Conservation (phyloP, 30 jellyfish, hydroid and myxozoan genomes). For the Catostylus mosaicus region DNA sequence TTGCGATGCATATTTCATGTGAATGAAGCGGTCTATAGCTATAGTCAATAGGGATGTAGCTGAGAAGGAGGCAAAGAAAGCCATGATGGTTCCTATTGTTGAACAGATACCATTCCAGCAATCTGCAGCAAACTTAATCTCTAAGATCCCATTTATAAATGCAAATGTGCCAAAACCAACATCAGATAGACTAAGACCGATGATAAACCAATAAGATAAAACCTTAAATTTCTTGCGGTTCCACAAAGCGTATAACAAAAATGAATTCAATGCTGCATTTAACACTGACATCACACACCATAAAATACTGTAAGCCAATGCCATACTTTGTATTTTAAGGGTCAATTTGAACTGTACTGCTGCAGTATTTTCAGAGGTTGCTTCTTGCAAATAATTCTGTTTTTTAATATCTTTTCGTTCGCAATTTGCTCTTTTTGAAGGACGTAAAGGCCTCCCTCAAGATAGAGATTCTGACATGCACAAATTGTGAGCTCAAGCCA, state of each 20-base stretch:
- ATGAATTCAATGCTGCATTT: background rate
- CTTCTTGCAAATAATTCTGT: too few species aligned
- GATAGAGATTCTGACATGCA: too few species aligned
- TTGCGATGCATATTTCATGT: conserved; percentile 27
- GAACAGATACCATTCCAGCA: background rate
- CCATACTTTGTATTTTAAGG: too few species aligned
- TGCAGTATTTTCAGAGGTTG: too few species aligned
- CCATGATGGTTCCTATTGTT: background rate
- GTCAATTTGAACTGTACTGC: too few species aligned
- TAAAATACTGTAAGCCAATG: too few species aligned
- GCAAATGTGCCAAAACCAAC: background rate
- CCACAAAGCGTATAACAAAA: conserved; percentile 1
- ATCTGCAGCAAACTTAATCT: background rate
- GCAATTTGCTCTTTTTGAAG: too few species aligned
- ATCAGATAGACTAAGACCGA: conserved; percentile 16
- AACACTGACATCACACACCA: too few species aligned
- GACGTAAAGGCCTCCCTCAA: too few species aligned
- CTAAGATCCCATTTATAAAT: background rate
- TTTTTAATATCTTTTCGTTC: too few species aligned
- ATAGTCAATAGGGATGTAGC: conserved; percentile 5
- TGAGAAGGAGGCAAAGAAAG: conserved; percentile 16
- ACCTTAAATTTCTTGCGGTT: background rate
- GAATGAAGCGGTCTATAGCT: conserved; percentile 43
- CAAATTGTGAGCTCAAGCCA: too few species aligned
- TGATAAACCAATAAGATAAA: conserved; percentile 6